Base-by-base conservation (phyloP, 1,140 invertebrate genomes). In the Aphaenogaster rudis region DNA sequence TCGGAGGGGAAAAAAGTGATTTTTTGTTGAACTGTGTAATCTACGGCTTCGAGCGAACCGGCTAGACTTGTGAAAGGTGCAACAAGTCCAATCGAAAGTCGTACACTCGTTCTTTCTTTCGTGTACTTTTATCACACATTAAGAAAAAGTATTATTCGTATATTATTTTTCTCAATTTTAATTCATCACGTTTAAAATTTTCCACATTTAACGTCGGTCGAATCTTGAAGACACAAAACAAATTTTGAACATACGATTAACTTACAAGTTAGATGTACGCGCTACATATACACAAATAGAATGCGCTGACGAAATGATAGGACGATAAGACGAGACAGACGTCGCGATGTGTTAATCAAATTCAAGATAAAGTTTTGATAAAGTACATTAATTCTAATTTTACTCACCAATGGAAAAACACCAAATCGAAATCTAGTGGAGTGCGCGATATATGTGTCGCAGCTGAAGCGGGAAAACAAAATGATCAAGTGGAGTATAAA, bases 1-100 rank as follows among this genome's bases (percentile, higher is more conserved):
- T 28, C 28, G 28, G 28, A 28, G 28, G 28, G 28, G 28, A 28
- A 28, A 28, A 28, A 28, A 28, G 28, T 28, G 28, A 28, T 28
- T 28, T 28, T 28, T 28, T 28, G 0, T 28, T 28, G 28, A 28
- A 28, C 28, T 28, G 28, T 28, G 28, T 28, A 28, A 28, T 67
- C 36, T 57, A 71, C 45, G 64, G 9, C 15, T 77, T 88, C 6
- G 11, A 36, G 21, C n/a, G 8, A 42, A 52, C 36, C 2, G 15
- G 42, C 42, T 87, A 28, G 11, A 76, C 48, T 45, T 64, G 78
- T 42, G 77, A 89, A 66, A 82, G 71, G 57, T 82, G 45, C 11
- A 59, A 80, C 61, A 71, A 21, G 15, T 71, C 8, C 52, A 63
- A 89, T 77, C 36, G 69, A 90, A 82, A 89, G 42, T 71, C 36